These are phyloP conservation scores for Merluccius polli DNA, from an alignment of 2,797 vertebrate genomes.

Conservation along the genomic window DNA sequence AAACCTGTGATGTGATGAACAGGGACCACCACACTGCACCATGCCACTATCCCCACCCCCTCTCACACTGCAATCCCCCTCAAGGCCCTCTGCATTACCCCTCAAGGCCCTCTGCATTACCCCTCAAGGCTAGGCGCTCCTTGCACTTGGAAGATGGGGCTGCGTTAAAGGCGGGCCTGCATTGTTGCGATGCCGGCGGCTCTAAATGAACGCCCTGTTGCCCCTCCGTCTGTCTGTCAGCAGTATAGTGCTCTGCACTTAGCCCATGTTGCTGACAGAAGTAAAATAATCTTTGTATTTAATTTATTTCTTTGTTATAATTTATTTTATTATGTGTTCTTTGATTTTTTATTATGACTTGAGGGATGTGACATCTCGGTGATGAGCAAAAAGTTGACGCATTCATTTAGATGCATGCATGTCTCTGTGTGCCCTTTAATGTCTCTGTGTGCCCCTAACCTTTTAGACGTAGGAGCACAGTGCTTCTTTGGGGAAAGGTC, in stretches of 20 bases:
- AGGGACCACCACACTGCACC: constrained; percentile 42
- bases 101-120: constrained; percentile 36
- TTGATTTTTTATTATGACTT: background rate
- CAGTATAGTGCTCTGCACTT: background rate
- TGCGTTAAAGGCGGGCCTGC: background rate
- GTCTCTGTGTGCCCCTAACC: too few relatives aligned
- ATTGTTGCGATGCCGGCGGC: background rate
- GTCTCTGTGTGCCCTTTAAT: too few relatives aligned
- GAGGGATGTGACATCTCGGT: background rate
- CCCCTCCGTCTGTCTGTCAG: background rate
- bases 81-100: constrained; percentile 29
- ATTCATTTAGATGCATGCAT: too few relatives aligned
- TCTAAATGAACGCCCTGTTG: background rate
- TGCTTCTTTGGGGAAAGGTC: too few relatives aligned
- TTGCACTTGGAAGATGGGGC: background rate
- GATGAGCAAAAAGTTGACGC: too few relatives aligned
- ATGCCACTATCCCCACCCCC: constrained; percentile 16
- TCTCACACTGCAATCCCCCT: constrained; percentile 40
- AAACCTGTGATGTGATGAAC: constrained; percentile 62
- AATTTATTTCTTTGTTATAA: background rate
- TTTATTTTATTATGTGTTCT: background rate
- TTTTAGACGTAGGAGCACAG: too few relatives aligned
- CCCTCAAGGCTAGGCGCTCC: constrained; percentile 14
- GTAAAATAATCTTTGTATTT: too few relatives aligned
- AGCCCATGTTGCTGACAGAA: background rate